Evolutionary conservation across 2,113 vertebrate genomes (phyloP), one percentile per base, ranked within the genome.

Genomic region (Pachycephala philippinensis): DNA sequence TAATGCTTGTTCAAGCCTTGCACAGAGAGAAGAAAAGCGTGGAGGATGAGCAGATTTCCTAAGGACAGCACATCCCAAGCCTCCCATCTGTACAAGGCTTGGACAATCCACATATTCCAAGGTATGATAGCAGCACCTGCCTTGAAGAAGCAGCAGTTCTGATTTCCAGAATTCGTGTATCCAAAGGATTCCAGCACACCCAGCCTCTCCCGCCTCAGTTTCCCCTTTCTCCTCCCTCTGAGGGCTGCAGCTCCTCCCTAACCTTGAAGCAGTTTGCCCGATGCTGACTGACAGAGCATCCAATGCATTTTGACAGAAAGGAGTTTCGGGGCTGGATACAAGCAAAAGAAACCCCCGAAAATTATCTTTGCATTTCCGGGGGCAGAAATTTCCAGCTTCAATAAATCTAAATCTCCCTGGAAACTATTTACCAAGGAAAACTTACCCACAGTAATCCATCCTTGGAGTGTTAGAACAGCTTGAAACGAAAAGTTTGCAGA

Each of bases 101-200:
- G 3, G 15, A 37, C 10, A 10, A 47, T 6, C 16, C 75, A 4
- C 2, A 1, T 2, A 0, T 37, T 42, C 80, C 77, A 19, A 44
- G 42, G 23, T 2, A 27, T 0, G 14, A 37, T 4, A 30, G 28
- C 42, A 57, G 40, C 49, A 13, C 16, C 19, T 33, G 0, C 37
- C 33, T 20, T 3, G 2, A 63, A 74, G 33, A 1, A 40, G 42
- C 47, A 79, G 60, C 31, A 40, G 11, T 8, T 92, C 57, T n/a
- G 10, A 27, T 35, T 63, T 70, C 56, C 82, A 66, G 64, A 40
- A 63, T 21, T 30, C 4, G 9, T 5, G 1, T 27, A 14, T 15
- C 71, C 70, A 37, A 50, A 95, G 44, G 49, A 52, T 30, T 31
- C 15, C 65, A 31, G 70, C 14, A n/a, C 18, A 19, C 9, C 17